Percentiles rank a stretch among this genome's conserved stretches.
phyloP scores from a whole-genome alignment of 1,140 invertebrate genomes.

The Papilio machaon region DNA sequence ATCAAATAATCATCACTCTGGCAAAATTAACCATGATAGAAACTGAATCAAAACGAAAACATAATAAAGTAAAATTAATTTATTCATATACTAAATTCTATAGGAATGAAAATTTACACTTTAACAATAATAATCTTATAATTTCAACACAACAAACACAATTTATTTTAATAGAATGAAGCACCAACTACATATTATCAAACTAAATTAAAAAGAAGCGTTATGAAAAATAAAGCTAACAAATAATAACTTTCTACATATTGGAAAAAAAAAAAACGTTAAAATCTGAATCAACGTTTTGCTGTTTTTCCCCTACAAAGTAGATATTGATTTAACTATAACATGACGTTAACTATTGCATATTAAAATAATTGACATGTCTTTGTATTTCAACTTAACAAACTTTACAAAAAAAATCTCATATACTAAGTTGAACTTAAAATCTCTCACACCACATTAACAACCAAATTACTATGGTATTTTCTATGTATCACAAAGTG shows the following conservation, averaged over 20 bases:
- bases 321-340: no score
- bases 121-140: neutral
- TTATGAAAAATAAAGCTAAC: no score
- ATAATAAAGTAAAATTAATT: neutral
- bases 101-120: neutral
- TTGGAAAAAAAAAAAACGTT: no score
- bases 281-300: no score
- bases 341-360: no score
- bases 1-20: slow-evolving; percentile 31
- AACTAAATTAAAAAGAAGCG: neutral
- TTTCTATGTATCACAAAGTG: slow-evolving; percentile 48
- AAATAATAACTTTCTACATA: no score
- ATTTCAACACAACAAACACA: neutral
- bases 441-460: neutral
- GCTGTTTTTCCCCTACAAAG: no score
- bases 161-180: neutral
- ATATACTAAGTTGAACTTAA: neutral
- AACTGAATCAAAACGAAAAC: neutral
- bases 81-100: neutral
- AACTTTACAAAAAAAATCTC: neutral
- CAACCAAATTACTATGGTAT: neutral
- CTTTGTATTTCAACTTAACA: neutral
- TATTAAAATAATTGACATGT: neutral
- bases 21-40: neutral
- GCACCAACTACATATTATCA: neutral